Percentiles rank a stretch among this genome's conserved stretches.
phyloP scores from a whole-genome alignment of 2,888 invertebrate genomes.

The Melieria picta region DNA sequence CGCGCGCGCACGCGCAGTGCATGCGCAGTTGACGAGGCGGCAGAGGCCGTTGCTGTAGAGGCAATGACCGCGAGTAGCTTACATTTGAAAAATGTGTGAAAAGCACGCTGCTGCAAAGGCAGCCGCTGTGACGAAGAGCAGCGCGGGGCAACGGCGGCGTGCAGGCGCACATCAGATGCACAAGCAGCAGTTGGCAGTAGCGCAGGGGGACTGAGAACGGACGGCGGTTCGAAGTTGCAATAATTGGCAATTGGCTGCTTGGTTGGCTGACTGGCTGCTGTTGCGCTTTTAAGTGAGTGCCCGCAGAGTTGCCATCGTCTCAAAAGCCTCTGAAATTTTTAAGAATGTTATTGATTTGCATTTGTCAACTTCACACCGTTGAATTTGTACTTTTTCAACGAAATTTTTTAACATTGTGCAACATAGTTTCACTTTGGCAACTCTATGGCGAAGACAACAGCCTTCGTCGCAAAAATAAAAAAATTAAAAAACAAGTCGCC shows the following conservation, averaged over 20 bases:
- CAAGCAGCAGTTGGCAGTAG: slow-evolving; percentile 13
- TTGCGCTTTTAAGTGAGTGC: too few relatives aligned
- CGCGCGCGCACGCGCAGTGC: slow-evolving; percentile 3
- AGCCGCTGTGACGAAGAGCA: neutral
- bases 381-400: too few relatives aligned
- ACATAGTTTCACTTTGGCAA: neutral
- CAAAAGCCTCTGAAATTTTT: too few relatives aligned
- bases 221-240: slow-evolving; percentile 42
- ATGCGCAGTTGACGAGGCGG: slow-evolving; percentile 20
- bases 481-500: slow-evolving; percentile 49
- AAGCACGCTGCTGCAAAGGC: slow-evolving; percentile 38
- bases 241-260: neutral
- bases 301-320: too few relatives aligned
- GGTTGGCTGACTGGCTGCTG: neutral
- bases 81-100: slow-evolving; percentile 65
- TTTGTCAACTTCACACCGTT: too few relatives aligned
- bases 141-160: slow-evolving; percentile 48
- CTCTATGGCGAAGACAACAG: neutral
- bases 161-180: slow-evolving; percentile 30
- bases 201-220: neutral
- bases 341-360: too few relatives aligned
- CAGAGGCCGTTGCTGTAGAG: slow-evolving; percentile 40
- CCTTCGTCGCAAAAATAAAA: neutral
- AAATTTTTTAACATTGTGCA: neutral
- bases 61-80: slow-evolving; percentile 67